phyloP scores from a whole-genome alignment of 2,888 invertebrate species.

The Tetragnatha montana region DNA sequence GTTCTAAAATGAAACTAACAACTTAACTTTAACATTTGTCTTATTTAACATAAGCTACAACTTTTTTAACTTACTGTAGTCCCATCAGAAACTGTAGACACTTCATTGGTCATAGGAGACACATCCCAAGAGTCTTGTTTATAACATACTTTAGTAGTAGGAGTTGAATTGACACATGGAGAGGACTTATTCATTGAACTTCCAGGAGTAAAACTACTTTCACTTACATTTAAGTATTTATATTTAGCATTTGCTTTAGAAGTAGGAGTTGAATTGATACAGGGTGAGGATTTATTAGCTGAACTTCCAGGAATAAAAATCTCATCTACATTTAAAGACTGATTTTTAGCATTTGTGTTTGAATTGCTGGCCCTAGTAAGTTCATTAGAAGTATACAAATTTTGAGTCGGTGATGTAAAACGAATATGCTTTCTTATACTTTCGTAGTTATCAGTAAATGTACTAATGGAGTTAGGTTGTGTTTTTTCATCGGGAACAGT shows the following conservation, averaged over 20 bases:
- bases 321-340: background rate
- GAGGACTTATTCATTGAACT: background rate
- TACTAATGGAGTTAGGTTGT: background rate
- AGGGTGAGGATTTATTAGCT: background rate
- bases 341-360: background rate
- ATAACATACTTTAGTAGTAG: background rate
- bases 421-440: conserved; percentile 17
- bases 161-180: background rate
- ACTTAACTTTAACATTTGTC: no score
- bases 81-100: no score
- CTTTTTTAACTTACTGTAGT: background rate
- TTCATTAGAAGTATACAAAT: background rate
- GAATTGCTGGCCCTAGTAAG: no score
- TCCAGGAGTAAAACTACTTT: background rate
- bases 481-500: background rate
- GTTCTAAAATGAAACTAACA: no score
- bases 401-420: background rate
- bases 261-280: conserved; percentile 2
- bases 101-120: background rate
- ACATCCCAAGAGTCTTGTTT: conserved; percentile 7
- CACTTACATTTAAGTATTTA: background rate
- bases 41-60: no score
- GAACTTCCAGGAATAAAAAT: background rate
- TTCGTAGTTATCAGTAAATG: conserved; percentile 1
- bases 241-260: background rate